Conservation (phyloP, 2,113 vertebrate genomes). For the Pseudonaja textilis region DNA sequence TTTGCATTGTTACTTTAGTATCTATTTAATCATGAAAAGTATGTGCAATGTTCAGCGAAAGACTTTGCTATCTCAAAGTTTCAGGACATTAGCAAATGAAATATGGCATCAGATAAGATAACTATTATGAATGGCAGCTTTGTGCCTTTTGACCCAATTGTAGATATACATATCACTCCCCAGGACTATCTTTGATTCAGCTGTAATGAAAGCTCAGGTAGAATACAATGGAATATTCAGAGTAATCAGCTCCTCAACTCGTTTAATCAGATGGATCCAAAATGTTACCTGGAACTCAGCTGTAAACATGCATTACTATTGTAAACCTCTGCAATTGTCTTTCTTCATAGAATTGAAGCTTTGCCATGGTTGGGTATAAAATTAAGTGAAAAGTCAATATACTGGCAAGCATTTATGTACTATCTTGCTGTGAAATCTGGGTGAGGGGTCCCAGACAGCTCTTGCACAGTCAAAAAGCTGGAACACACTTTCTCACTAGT, state of each 20-base stretch:
- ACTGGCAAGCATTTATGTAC: neutral
- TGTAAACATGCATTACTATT: neutral
- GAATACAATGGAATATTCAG: neutral
- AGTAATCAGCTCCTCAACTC: neutral
- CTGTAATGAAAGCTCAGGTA: neutral
- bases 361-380: neutral
- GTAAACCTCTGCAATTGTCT: neutral
- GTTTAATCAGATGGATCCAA: neutral
- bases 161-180: constrained; percentile 10
- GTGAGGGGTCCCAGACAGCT: neutral
- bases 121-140: neutral
- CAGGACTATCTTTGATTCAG: neutral
- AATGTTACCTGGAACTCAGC: neutral
- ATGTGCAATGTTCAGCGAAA: constrained; percentile 5
- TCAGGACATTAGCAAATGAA: constrained; percentile 38
- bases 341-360: neutral
- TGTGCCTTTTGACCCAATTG: neutral
- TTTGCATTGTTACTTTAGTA: neutral
- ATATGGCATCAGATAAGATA: constrained; percentile 21
- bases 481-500: no score
- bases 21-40: constrained; percentile 5
- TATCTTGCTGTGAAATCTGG: neutral
- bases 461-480: neutral
- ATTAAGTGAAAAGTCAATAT: neutral
- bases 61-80: neutral